Conservation (phyloP, 2,797 vertebrate genomes). For the Phataginus tricuspis region DNA sequence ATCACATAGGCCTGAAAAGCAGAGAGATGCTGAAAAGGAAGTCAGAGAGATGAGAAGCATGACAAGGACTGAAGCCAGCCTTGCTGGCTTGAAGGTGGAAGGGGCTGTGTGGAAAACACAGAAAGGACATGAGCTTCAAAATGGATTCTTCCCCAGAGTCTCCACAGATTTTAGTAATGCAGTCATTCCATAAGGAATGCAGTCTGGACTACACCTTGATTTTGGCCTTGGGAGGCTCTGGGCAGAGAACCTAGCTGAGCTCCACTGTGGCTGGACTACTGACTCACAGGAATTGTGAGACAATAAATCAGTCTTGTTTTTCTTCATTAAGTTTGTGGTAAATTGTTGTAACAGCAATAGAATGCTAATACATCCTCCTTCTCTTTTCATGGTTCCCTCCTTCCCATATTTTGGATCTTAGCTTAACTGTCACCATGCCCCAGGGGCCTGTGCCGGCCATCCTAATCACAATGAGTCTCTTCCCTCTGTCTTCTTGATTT, state of each 20-base stretch:
- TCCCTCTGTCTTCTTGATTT: not conserved
- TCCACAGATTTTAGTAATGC: not conserved
- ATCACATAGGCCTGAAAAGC: not conserved
- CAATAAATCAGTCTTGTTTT: not conserved
- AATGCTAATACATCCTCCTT: not conserved
- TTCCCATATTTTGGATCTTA: slow-evolving; percentile 15
- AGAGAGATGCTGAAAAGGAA: not conserved
- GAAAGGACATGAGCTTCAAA: not conserved
- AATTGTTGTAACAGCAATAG: not conserved
- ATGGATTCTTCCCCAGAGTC: not conserved
- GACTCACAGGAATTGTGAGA: not conserved
- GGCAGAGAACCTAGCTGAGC: not conserved
- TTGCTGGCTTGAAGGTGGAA: slow-evolving; percentile 11
- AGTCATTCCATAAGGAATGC: not conserved
- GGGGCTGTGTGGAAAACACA: not conserved
- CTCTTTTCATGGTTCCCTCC: not conserved
- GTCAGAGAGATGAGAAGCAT: not conserved
- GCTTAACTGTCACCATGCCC: not conserved
- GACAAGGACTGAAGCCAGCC: not conserved
- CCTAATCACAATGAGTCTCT: not conserved
- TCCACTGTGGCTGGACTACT: not conserved
- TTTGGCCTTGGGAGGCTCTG: not conserved
- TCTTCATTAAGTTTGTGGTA: not conserved
- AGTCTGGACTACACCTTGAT: not conserved
- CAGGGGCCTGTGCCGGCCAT: not conserved